Percentiles rank a stretch among this genome's conserved stretches.
phyloP scores from a whole-genome alignment of 1,140 invertebrate species.

The Lordiphosa stackelbergi region DNA sequence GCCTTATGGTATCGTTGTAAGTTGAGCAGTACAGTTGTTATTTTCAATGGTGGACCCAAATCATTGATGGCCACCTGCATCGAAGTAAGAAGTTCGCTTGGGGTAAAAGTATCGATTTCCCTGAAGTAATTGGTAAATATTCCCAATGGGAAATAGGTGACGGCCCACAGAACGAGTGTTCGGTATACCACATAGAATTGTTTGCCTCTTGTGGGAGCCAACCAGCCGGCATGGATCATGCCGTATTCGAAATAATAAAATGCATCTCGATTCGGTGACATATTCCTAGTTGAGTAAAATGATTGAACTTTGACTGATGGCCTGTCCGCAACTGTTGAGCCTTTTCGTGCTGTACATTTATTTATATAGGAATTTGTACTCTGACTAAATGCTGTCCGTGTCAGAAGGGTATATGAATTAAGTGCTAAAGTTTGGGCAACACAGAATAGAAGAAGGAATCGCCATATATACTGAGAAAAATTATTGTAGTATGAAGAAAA shows the following conservation, averaged over 20 bases:
- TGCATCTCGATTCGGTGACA: slow-evolving; percentile 16
- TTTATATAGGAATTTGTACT: not conserved
- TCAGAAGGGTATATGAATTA: too few species aligned
- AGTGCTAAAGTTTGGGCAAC: too few species aligned
- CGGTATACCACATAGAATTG: not conserved
- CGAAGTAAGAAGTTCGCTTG: slow-evolving; percentile 30
- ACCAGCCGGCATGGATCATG: slow-evolving; percentile 33
- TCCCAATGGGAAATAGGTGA: slow-evolving; percentile 26
- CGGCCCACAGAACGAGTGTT: not conserved
- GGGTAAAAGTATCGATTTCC: slow-evolving; percentile 25
- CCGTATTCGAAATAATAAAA: slow-evolving; percentile 28
- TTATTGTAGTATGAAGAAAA: too few species aligned
- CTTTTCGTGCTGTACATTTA: too few species aligned
- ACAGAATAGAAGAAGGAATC: too few species aligned
- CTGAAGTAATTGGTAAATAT: slow-evolving; percentile 22
- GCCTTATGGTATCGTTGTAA: slow-evolving; percentile 10
- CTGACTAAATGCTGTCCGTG: too few species aligned
- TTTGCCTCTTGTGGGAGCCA: not conserved
- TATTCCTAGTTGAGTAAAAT: slow-evolving; percentile 1
- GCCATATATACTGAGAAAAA: too few species aligned
- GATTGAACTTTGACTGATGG: not conserved
- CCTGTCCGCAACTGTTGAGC: not conserved
- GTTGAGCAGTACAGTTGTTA: not conserved
- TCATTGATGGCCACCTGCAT: slow-evolving; percentile 36
- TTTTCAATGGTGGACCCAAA: slow-evolving; percentile 19